phyloP scores from a whole-genome alignment of 2,888 invertebrate genomes.

The Pachymerium ferrugineum region DNA sequence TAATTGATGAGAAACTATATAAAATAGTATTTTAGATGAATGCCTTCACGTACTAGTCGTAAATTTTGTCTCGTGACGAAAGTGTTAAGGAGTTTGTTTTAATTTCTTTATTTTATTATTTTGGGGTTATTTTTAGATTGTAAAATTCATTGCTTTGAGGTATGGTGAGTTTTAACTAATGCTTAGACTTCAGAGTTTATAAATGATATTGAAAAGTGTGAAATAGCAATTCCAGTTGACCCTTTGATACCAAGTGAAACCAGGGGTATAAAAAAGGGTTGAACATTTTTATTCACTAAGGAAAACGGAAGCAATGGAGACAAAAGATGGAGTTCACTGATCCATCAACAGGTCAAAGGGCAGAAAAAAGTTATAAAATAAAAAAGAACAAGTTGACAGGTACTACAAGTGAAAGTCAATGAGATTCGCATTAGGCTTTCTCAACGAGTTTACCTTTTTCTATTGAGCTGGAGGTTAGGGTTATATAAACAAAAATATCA shows the following conservation, averaged over 20 bases:
- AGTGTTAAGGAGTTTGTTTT: neutral
- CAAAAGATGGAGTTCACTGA: slow-evolving; percentile 27
- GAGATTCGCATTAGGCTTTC: neutral
- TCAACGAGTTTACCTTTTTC: neutral
- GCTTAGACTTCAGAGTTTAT: no score
- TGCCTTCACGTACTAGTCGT: neutral
- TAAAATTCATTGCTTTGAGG: no score
- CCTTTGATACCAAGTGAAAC: slow-evolving; percentile 19
- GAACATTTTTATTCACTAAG: slow-evolving; percentile 19
- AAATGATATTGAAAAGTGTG: slow-evolving; percentile 2
- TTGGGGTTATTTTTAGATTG: neutral
- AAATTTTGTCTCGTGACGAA: slow-evolving; percentile 10
- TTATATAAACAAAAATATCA: neutral
- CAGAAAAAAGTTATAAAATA: neutral
- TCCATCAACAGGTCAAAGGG: slow-evolving; percentile 8
- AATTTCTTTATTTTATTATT: neutral
- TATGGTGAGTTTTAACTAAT: no score
- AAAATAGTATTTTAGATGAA: neutral
- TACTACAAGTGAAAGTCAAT: neutral
- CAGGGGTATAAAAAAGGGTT: slow-evolving; percentile 11
- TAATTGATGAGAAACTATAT: no score
- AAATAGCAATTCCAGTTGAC: neutral
- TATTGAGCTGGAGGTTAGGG: neutral
- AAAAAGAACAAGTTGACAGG: neutral
- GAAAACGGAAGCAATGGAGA: slow-evolving; percentile 17